Evolutionary conservation across 30 jellyfish, hydroid and myxozoan species (phyloP), one percentile per base, ranked within the genome.

Genomic region (Mastigias papua): DNA sequence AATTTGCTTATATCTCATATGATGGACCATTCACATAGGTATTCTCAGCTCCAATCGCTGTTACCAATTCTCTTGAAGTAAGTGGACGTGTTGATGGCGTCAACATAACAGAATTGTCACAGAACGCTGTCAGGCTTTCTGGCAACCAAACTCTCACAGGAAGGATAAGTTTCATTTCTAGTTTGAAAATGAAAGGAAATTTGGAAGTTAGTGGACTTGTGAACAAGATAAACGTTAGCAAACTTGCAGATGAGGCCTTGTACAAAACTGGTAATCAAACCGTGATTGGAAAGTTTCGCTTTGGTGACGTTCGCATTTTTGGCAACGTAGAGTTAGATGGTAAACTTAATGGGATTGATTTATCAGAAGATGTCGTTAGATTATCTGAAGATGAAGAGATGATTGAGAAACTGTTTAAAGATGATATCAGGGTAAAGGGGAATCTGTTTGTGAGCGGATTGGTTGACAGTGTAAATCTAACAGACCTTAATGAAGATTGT

Each of bases 21-120:
- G 54, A 42, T 42, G 54, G 54, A 13, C 21, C 32, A 30, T 74
- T 66, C 21, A 26, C 23, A 20, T 27, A 76, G 97, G 61, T 76
- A 5, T 75, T 83, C 57, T 21, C 66, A 1, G 34, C 60, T 27
- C 87, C 92, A 15, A 76, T 78, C 25, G 32, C 85, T 1, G 91
- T 87, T 17, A 29, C 46, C 0, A 46, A 73, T 34, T 63, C 72
- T 0, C 67, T 95, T 48, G 26, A 65, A 1, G 98, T 90, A 9
- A 80, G 61, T 6, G 95, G 94, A 17, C 84, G 73, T 30, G 97
- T 95, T 22, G 99, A 95, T 66, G 88, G 88, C n/a, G 99, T 90
- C 29, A 95, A 95, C 60, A 3, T 95, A 28, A 78, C 97, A 0
- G 74, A 83, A 15, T 89, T 90, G 63, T 80, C 90, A 2, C 42